Evolutionary conservation across 2,113 vertebrate genomes (phyloP), one percentile per base, ranked within the genome.

Genomic region (Epinephelus cyanopodus): DNA sequence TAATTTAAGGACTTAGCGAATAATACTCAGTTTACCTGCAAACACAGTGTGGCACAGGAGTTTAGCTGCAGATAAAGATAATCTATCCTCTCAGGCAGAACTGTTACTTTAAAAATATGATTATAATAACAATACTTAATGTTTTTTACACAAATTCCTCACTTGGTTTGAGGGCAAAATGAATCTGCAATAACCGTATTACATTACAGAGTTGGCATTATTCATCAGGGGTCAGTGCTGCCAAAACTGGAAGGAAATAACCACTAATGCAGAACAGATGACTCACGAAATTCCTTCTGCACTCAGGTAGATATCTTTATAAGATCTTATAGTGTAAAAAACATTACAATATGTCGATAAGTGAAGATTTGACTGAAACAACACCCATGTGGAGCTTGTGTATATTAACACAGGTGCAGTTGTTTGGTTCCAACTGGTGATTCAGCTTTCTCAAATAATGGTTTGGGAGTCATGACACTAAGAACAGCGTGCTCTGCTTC

Each of bases 371-470:
- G 4, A 33, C 48, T 27, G 17, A 13, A 42, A 50, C 2, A 17
- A 47, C 71, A 53, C 12, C 45, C n/a, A 57, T 9, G 2, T 17
- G 47, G 27, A 58, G 2, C 27, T 23, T 62, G 50, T 66, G 21
- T 83, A 62, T 81, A 53, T 84, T 74, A 71, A 42, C 58, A 65
- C 71, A 79, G 58, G 60, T 77, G 50, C 45, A 60, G 18, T 5
- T 84, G n/a, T 64, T 64, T 64, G 47, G 50, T 29, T 74, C 47
- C 62, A 68, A 6, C 45, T 0, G 4, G 25, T 75, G 80, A 86
- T 33, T 74, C 77, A 75, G 53, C 61, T 23, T 79, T 19, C 8
- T 75, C 2, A 50, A 33, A 76, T 53, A 45, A 71, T 5, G 19
- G 13, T 9, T 27, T 14, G 10, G 25, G 64, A 62, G 65, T 72